A percentile compares a stretch with the other conserved stretches of the same genome.
phyloP scores from a whole-genome alignment of 2,797 vertebrate genomes.

The Erithacus rubecula region DNA sequence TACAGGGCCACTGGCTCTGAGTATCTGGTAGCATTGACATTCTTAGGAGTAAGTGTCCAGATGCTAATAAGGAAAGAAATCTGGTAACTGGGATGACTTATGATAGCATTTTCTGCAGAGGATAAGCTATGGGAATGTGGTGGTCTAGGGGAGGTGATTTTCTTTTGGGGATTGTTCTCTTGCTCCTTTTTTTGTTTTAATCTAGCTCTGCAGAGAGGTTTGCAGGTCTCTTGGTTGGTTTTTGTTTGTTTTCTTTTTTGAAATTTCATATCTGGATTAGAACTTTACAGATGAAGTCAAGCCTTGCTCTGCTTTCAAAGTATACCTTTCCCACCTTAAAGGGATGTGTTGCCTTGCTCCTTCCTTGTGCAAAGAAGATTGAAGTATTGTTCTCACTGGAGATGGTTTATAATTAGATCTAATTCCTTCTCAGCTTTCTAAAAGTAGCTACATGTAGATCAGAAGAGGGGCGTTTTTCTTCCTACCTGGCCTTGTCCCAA shows the following conservation, averaged over 20 bases:
- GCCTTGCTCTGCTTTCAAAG: neutral
- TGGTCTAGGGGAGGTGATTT: neutral
- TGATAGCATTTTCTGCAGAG: neutral
- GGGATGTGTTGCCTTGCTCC: neutral
- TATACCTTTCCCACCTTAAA: neutral
- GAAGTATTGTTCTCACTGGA: constrained; percentile 19
- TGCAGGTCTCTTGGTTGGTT: neutral
- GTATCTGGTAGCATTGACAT: neutral
- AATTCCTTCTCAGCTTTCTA: constrained; percentile 34
- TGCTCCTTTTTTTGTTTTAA: neutral
- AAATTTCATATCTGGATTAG: neutral
- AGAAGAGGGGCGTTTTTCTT: neutral
- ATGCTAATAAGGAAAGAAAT: neutral
- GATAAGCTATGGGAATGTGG: neutral
- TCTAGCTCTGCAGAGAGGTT: neutral
- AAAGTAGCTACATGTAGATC: neutral
- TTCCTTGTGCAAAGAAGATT: neutral
- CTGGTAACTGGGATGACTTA: neutral
- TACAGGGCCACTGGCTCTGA: neutral
- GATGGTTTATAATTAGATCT: constrained; percentile 19
- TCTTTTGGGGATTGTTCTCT: neutral
- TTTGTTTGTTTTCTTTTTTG: neutral
- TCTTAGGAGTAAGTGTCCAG: neutral
- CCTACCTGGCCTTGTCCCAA: neutral
- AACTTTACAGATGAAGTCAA: neutral